A percentile compares a stretch with the other conserved stretches of the same genome.
These are phyloP conservation scores for Theocolax elegans DNA, from an alignment of 1,140 invertebrate species.

Conservation along the genomic window DNA sequence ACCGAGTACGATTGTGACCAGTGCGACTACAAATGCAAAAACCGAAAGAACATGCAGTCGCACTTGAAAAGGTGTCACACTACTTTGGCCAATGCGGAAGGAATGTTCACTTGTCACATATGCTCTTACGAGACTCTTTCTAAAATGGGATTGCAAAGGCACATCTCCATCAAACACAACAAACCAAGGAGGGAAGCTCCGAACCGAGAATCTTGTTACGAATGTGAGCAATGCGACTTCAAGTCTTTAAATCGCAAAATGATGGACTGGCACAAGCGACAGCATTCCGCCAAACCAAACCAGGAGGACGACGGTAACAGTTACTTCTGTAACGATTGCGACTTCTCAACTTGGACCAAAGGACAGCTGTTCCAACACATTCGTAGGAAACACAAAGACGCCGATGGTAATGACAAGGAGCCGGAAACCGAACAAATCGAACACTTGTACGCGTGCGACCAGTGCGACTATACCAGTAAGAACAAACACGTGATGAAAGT, in stretches of 20 bases:
- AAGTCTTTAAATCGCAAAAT: conserved; percentile 68
- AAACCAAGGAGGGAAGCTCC: background rate
- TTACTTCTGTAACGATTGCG: conserved; percentile 58
- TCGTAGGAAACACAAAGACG: conserved; percentile 57
- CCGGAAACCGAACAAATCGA: background rate
- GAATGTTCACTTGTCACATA: conserved; percentile 42
- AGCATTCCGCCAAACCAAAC: conserved; percentile 55
- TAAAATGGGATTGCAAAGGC: conserved; percentile 40
- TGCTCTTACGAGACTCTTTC: conserved; percentile 47
- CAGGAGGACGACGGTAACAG: conserved; percentile 39
- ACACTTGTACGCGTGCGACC: conserved; percentile 52
- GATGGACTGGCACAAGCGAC: conserved; percentile 66
- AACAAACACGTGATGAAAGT: conserved; percentile 65
- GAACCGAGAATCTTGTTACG: background rate
- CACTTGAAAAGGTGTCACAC: conserved; percentile 24
- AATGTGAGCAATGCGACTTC: conserved; percentile 60
- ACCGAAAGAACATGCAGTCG: conserved; percentile 11
- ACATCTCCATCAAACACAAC: conserved; percentile 48
- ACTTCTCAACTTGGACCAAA: conserved; percentile 58
- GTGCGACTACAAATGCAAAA: conserved; percentile 30
- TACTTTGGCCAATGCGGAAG: conserved; percentile 14
- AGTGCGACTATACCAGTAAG: conserved; percentile 64
- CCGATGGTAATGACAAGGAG: conserved; percentile 43
- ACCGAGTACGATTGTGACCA: conserved; percentile 46
- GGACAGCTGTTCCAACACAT: conserved; percentile 60